phyloP scores from a whole-genome alignment of 2,113 vertebrate genomes.

The Morone saxatilis region DNA sequence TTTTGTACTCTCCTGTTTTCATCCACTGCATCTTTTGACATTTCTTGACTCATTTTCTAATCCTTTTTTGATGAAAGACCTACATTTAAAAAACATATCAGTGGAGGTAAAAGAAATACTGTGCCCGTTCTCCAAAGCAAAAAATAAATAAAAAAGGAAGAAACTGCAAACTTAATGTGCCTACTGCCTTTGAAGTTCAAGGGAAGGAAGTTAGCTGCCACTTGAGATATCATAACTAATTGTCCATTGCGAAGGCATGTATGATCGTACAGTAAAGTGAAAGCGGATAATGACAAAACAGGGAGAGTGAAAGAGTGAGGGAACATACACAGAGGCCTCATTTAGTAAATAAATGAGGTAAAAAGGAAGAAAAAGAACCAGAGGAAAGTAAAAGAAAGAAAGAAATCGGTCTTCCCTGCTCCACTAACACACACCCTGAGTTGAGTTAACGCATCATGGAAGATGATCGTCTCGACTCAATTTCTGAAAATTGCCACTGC shows the following conservation, averaged over 20 bases:
- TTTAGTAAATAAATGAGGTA: constrained; percentile 73
- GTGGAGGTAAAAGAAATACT: constrained; percentile 3
- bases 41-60: background rate
- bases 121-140: background rate
- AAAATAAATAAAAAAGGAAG: background rate
- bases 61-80: constrained; percentile 10
- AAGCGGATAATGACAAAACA: constrained; percentile 61
- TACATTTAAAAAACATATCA: background rate
- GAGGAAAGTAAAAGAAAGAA: constrained; percentile 7
- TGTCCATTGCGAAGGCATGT: constrained; percentile 64
- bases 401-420: constrained; percentile 36
- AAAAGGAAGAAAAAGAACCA: constrained; percentile 26
- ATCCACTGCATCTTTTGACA: background rate
- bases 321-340: constrained; percentile 60
- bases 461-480: constrained; percentile 73
- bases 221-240: constrained; percentile 72
- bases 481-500: constrained; percentile 67
- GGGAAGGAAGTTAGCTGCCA: constrained; percentile 66
- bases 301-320: constrained; percentile 36
- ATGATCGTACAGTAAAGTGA: constrained; percentile 64
- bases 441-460: constrained; percentile 62
- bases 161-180: constrained; percentile 57
- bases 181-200: constrained; percentile 64
- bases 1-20: constrained; percentile 2
- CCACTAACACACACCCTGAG: constrained; percentile 23